phyloP scores from a whole-genome alignment of 2,797 vertebrate species.

The Clarias platycephalus region DNA sequence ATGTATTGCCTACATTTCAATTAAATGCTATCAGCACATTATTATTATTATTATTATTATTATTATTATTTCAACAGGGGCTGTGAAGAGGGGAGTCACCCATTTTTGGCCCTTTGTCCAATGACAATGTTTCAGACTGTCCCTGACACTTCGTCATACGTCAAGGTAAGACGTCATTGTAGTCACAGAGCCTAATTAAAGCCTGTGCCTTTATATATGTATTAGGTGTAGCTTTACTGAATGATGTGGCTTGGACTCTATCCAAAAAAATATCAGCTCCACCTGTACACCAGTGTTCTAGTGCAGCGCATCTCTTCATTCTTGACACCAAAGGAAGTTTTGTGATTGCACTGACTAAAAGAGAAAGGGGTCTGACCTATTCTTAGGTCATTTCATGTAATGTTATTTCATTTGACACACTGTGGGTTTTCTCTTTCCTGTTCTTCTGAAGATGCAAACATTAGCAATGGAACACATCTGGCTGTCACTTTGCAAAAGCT shows the following conservation, averaged over 20 bases:
- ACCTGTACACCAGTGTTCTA: neutral
- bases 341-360: constrained; percentile 14
- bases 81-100: constrained; percentile 43
- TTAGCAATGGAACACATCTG: constrained; percentile 86
- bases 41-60: constrained; percentile 7
- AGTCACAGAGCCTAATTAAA: constrained; percentile 59
- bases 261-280: neutral
- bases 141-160: constrained; percentile 94
- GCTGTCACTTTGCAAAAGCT: constrained; percentile 78
- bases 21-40: neutral
- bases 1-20: neutral
- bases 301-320: neutral
- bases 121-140: constrained; percentile 95
- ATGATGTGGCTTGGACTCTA: constrained; percentile 4
- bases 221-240: neutral
- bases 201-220: neutral
- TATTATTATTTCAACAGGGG: constrained; percentile 54
- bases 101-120: constrained; percentile 58
- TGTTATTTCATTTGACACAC: constrained; percentile 73
- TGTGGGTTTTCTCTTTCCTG: constrained; percentile 63
- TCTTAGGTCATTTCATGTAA: constrained; percentile 49
- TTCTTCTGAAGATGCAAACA: constrained; percentile 85
- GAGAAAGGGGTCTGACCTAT: neutral
- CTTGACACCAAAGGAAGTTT: neutral
- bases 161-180: constrained; percentile 93